Base-by-base conservation (phyloP, 1,140 invertebrate genomes). In the Microplitis mediator region DNA sequence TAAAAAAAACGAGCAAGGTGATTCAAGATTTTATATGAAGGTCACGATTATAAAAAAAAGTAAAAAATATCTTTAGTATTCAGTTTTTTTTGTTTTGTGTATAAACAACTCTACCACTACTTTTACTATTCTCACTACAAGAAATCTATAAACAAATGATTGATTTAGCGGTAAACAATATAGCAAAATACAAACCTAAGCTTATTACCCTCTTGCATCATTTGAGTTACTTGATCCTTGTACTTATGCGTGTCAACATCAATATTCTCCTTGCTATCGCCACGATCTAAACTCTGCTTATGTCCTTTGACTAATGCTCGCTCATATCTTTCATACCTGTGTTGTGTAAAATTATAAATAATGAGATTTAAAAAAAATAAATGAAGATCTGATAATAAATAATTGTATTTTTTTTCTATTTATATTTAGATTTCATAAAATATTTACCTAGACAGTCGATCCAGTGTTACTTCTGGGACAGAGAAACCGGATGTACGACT, bases 291-390 rank as follows among this genome's bases (percentile, higher is more conserved):
- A 68, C 84, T 84, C 36, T 87, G 83, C 61, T 88, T 88, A 76
- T 90, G 89, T 1, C 90, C 90, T 76, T 88, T 88, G 32, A 87
- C 86, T 23, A 91, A 84, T 66, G 88, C 89, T 70, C 90, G 84
- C 78, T 91, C 90, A 74, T 91, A 91, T 73, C 90, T 84, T 78
- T 89, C 84, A 16, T 84, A 85, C 61, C 84, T 85, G 58, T 8
- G 71, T 61, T 35, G 4, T 77, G 58, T 69, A 72, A 73, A 35
- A 74, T 58, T 69, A 73, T 13, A 61, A 9, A 73, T 9, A 58
- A 31, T 16, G 32, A 3, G 9, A 0, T 39, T 45, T 23, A 4
- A 14, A 23, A 35, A 58, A n/a, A 70, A 39, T 31, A 9, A 58
- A 11, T 31, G 8, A 3, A n/a, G 4, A 14, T 63, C 62, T 45